Evolutionary conservation across 1,140 invertebrate species (phyloP).

Genomic region (Dolichoris vasculosae): DNA sequence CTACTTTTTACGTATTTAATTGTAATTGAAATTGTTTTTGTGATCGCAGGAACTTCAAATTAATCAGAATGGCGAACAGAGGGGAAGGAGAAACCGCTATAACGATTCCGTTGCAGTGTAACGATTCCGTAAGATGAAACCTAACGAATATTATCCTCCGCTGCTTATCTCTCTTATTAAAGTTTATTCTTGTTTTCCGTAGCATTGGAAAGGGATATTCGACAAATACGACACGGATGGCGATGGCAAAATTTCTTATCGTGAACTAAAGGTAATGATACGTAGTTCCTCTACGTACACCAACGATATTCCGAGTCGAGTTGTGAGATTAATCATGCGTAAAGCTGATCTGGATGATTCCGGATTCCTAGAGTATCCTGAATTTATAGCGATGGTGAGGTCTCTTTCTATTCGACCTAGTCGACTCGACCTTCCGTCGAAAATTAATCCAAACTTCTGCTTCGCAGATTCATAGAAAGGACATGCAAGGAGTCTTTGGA

Average conservation of each 20-base stretch:
- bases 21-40: not conserved
- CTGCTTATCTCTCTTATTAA: not conserved
- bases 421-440: no score
- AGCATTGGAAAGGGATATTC: conserved; percentile 73
- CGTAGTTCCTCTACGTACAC: conserved; percentile 76
- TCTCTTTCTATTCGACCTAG: no score
- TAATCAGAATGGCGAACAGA: conserved; percentile 68
- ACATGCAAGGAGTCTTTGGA: conserved; percentile 78
- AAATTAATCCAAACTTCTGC: no score
- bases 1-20: no score
- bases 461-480: conserved; percentile 74
- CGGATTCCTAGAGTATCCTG: conserved; percentile 83
- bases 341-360: conserved; percentile 83
- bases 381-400: conserved; percentile 88
- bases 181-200: conserved; percentile 53
- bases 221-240: conserved; percentile 84
- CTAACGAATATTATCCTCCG: not conserved
- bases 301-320: conserved; percentile 82
- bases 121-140: conserved; percentile 65
- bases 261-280: conserved; percentile 81
- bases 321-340: conserved; percentile 82
- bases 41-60: conserved; percentile 66
- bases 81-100: conserved; percentile 66
- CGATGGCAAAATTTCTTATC: conserved; percentile 83
- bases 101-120: conserved; percentile 70